Conservation (phyloP, 2,888 invertebrate species). For the Lochmaea crataegi region DNA sequence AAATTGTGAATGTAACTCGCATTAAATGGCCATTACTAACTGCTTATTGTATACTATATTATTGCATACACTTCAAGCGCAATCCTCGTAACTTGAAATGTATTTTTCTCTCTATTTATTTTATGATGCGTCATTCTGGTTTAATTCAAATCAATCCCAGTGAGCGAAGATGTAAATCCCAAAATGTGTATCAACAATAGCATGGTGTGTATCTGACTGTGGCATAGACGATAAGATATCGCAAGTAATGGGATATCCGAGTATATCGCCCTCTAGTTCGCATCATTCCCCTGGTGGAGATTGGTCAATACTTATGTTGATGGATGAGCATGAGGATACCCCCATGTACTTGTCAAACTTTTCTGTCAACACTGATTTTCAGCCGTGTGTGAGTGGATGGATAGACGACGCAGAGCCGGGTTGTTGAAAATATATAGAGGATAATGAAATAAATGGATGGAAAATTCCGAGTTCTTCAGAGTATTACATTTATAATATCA, state of each 20-base stretch:
- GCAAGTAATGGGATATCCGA: constrained; percentile 39
- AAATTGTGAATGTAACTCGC: no score
- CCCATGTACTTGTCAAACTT: constrained; percentile 36
- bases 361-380: constrained; percentile 37
- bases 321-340: constrained; percentile 54
- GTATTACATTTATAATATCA: no score
- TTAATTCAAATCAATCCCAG: constrained; percentile 33
- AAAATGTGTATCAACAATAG: constrained; percentile 43
- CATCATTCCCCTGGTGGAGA: constrained; percentile 50
- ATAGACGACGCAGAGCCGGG: not conserved
- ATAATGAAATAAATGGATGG: not conserved
- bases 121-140: not conserved
- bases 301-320: constrained; percentile 60
- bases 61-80: not conserved
- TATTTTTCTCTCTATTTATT: not conserved
- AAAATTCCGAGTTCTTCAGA: no score
- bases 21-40: no score
- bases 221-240: constrained; percentile 50
- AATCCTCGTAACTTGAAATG: not conserved
- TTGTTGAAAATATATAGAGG: not conserved
- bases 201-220: constrained; percentile 52
- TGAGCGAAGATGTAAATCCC: constrained; percentile 47
- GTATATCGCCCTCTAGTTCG: not conserved
- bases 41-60: no score
- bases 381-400: constrained; percentile 23